Evolutionary conservation across 2,113 vertebrate genomes (phyloP).

Genomic region (Podarcis cretensis): DNA sequence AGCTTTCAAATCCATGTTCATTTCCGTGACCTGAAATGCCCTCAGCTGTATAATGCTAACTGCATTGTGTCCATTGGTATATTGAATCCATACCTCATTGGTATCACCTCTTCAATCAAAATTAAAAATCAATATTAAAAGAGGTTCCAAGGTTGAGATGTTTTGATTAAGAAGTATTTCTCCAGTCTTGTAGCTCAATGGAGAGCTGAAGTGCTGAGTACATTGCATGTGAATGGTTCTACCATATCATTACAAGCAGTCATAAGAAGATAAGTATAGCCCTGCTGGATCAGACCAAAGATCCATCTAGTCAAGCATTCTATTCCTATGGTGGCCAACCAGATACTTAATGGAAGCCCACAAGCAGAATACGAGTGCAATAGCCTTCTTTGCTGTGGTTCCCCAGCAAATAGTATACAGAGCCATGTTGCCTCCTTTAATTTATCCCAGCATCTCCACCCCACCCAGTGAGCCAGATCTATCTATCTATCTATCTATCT

Average conservation of each 20-base stretch:
- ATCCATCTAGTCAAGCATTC: not conserved
- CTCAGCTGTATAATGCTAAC: not conserved
- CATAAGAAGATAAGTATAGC: not conserved
- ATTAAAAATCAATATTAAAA: slow-evolving; percentile 4
- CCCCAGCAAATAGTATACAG: no score
- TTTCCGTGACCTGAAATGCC: slow-evolving; percentile 10
- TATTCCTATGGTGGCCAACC: not conserved
- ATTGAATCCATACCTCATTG: not conserved
- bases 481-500: no score
- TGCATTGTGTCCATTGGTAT: not conserved
- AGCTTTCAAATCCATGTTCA: slow-evolving; percentile 1
- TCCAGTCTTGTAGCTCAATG: not conserved
- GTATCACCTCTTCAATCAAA: slow-evolving; percentile 2
- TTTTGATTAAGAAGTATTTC: slow-evolving; percentile 8
- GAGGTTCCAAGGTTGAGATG: not conserved
- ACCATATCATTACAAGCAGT: not conserved
- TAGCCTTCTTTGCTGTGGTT: no score
- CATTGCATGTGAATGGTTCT: not conserved
- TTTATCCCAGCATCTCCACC: no score
- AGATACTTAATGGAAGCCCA: not conserved
- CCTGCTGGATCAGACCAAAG: not conserved
- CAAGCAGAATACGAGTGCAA: no score
- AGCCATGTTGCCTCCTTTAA: no score
- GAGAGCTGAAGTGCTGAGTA: not conserved
- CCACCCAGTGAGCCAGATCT: no score